A percentile compares a stretch with the other conserved stretches of the same genome.
Evolutionary conservation across 2,113 vertebrate species (phyloP).

Genomic region (Dendropsophus ebraccatus): DNA sequence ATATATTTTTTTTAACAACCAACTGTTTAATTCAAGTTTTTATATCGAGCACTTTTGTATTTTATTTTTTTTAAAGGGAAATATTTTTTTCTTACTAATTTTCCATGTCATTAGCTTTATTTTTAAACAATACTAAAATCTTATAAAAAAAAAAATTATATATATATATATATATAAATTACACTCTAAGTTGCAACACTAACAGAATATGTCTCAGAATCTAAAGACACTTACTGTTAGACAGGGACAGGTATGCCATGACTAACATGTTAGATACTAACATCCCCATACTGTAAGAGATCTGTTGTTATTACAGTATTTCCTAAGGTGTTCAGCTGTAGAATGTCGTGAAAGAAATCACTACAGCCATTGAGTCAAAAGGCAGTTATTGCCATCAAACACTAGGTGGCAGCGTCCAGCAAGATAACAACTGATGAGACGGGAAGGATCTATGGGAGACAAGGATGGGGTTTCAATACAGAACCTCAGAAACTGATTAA

Average conservation of each 20-base stretch:
- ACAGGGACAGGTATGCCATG: not conserved
- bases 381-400: conserved; percentile 53
- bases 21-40: too few species aligned
- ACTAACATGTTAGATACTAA: not conserved
- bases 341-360: not conserved
- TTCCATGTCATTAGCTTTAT: too few species aligned
- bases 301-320: not conserved
- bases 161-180: too few species aligned
- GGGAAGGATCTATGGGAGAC: not conserved
- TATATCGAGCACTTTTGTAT: too few species aligned
- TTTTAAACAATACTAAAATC: too few species aligned
- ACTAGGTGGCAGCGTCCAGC: conserved; percentile 81
- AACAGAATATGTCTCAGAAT: too few species aligned
- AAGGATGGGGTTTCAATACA: not conserved
- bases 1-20: too few species aligned
- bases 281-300: not conserved
- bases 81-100: too few species aligned
- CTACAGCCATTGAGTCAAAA: not conserved
- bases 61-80: too few species aligned
- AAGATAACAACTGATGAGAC: conserved; percentile 58
- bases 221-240: too few species aligned
- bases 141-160: too few species aligned
- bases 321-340: not conserved
- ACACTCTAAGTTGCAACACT: too few species aligned
- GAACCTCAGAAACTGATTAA: not conserved